These are phyloP conservation scores for Tenualosa ilisha DNA, from an alignment of 2,797 vertebrate species.

Conservation along the genomic window DNA sequence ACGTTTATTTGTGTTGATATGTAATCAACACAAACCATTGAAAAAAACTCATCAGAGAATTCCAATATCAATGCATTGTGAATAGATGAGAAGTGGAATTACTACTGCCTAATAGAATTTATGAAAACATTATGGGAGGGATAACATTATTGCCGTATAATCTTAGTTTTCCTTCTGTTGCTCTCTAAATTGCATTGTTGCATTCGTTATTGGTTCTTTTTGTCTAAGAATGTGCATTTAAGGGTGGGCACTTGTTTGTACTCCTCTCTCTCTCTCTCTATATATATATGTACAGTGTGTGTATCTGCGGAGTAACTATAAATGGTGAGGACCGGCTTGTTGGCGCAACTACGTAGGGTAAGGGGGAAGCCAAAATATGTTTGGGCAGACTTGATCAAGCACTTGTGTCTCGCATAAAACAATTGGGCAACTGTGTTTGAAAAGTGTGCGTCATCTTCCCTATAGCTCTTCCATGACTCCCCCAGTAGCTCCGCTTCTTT, in stretches of 20 bases:
- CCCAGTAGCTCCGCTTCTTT: constrained; percentile 26
- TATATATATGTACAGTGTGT: constrained; percentile 62
- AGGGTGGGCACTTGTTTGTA: background rate
- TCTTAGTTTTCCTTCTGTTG: background rate
- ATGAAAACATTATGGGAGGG: background rate
- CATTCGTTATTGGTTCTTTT: background rate
- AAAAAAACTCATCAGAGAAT: background rate
- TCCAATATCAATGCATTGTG: background rate
- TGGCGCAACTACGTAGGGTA: constrained; percentile 62
- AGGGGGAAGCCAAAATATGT: constrained; percentile 47
- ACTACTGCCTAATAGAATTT: background rate
- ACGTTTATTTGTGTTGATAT: background rate
- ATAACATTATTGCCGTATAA: background rate
- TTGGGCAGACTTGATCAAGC: background rate
- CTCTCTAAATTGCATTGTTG: background rate
- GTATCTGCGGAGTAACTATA: constrained; percentile 81
- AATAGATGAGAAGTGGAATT: background rate
- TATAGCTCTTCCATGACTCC: constrained; percentile 28
- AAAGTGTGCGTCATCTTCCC: constrained; percentile 32
- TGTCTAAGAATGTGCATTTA: background rate
- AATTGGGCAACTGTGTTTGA: constrained; percentile 11
- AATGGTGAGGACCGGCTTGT: constrained; percentile 76
- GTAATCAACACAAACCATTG: background rate
- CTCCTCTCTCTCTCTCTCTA: constrained; percentile 33
- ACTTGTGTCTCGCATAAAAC: constrained; percentile 1